phyloP scores from a whole-genome alignment of 2,797 vertebrate species.

The Acanthurus tractus region DNA sequence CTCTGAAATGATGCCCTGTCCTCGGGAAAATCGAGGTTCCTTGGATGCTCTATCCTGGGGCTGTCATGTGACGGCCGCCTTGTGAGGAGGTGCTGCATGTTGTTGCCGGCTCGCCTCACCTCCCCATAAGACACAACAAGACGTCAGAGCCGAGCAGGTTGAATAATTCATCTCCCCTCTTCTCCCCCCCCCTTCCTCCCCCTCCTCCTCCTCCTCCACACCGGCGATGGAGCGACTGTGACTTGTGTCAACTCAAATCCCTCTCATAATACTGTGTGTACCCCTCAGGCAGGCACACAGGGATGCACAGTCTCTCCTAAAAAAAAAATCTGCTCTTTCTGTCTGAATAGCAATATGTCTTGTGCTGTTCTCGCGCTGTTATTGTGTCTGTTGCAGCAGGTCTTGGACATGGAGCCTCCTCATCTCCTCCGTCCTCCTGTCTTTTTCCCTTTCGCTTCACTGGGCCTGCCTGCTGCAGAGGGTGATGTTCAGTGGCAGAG shows the following conservation, averaged over 20 bases:
- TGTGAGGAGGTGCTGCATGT: conserved; percentile 71
- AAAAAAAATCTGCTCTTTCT: conserved; percentile 52
- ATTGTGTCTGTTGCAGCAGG: conserved; percentile 71
- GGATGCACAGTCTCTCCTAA: conserved; percentile 43
- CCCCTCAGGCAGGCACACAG: conserved; percentile 74
- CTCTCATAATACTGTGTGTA: conserved; percentile 79
- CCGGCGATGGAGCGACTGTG: conserved; percentile 78
- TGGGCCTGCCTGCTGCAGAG: conserved; percentile 63
- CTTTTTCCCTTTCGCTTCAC: conserved; percentile 49
- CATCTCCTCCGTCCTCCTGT: conserved; percentile 53
- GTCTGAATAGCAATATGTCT: conserved; percentile 73
- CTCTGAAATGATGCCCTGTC: conserved; percentile 80
- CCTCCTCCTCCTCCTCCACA: conserved; percentile 56
- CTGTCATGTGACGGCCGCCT: conserved; percentile 72
- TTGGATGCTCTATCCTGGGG: conserved; percentile 69
- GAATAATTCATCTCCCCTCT: conserved; percentile 80
- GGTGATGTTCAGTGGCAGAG: conserved; percentile 57
- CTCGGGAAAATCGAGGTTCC: conserved; percentile 72
- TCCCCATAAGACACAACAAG: conserved; percentile 77
- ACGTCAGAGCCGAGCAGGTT: conserved; percentile 75
- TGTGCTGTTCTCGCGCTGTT: conserved; percentile 52
- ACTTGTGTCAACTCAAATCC: conserved; percentile 84
- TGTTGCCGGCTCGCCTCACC: conserved; percentile 70
- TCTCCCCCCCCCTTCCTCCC: conserved; percentile 49
- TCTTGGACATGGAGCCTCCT: conserved; percentile 61